Percentiles rank a stretch among this genome's conserved stretches.
Conservation (phyloP, 1,140 invertebrate genomes). For the Macrocentrus cingulum region DNA sequence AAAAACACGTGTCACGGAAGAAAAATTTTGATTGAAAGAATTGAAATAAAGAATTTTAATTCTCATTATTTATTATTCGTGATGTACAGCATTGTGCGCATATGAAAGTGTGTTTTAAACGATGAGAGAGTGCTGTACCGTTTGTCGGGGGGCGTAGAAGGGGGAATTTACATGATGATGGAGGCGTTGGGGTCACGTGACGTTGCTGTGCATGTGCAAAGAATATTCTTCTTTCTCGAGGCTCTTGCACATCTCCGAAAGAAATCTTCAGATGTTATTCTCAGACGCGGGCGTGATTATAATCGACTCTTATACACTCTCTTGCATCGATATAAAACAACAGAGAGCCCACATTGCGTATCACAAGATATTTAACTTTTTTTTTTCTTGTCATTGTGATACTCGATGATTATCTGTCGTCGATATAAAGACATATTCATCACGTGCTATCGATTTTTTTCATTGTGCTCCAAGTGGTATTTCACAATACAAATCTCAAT, state of each 20-base stretch:
- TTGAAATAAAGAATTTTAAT: no score
- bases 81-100: no score
- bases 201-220: neutral
- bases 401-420: no score
- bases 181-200: constrained; percentile 12
- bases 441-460: no score
- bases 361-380: no score
- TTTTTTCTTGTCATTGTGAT: no score
- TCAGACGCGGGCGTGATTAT: neutral
- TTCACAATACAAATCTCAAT: no score
- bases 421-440: no score
- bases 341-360: neutral
- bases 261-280: neutral
- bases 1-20: no score
- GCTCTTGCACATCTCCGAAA: neutral
- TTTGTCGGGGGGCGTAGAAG: neutral
- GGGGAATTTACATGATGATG: constrained; percentile 1
- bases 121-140: constrained; percentile 15
- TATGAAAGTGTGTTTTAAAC: neutral
- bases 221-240: neutral
- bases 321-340: neutral
- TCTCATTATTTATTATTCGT: no score
- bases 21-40: no score
- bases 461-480: no score
- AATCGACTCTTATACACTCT: neutral